Evolutionary conservation across 2,797 vertebrate genomes (phyloP).

Genomic region (Meriones psammophilus): DNA sequence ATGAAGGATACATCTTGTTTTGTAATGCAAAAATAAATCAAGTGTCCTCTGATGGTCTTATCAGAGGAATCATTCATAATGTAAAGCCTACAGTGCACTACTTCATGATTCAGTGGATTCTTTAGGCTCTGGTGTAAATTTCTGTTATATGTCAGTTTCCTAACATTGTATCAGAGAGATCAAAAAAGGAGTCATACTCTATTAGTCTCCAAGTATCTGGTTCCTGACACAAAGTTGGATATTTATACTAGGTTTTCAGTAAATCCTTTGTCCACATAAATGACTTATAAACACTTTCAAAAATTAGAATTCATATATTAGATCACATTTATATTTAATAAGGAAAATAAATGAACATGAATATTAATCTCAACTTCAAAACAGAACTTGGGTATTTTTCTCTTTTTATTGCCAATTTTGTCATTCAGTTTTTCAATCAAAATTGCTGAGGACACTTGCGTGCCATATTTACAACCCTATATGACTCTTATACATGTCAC

Average conservation of each 20-base stretch:
- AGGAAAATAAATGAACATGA: neutral
- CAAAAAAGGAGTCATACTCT: neutral
- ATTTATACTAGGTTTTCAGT: neutral
- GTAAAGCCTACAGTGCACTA: neutral
- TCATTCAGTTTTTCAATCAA: neutral
- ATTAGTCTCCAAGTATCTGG: neutral
- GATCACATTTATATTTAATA: neutral
- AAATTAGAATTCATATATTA: conserved; percentile 25
- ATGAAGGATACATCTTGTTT: neutral
- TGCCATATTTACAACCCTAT: neutral
- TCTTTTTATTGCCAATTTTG: neutral
- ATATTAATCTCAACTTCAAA: neutral
- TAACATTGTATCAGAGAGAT: neutral
- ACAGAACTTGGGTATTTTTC: neutral
- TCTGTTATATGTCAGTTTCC: neutral
- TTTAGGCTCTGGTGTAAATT: neutral
- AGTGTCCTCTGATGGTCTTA: neutral
- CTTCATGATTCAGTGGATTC: neutral
- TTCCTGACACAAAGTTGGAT: neutral
- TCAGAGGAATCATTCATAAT: neutral
- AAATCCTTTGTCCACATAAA: conserved; percentile 4
- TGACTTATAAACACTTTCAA: neutral
- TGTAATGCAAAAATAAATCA: neutral
- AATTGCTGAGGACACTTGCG: neutral
- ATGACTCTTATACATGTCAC: neutral